phyloP scores from a whole-genome alignment of 1,140 invertebrate genomes.

The Phymastichus coffea region DNA sequence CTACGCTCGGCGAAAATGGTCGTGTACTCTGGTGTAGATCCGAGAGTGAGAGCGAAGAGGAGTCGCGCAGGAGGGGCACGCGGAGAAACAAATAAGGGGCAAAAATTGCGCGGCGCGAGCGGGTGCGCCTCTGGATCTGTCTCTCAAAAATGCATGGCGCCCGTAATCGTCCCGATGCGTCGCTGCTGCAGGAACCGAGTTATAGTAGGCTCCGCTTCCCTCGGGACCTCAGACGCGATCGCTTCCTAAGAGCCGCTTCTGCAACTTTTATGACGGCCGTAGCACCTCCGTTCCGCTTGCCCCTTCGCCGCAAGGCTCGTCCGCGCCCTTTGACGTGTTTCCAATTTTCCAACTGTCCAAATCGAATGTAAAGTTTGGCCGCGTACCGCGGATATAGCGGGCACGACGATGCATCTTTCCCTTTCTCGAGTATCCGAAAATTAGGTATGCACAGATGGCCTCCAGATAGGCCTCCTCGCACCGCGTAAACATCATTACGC shows the following conservation, averaged over 20 bases:
- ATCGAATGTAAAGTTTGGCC: no score
- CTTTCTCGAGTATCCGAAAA: slow-evolving; percentile 9
- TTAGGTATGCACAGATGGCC: slow-evolving; percentile 19
- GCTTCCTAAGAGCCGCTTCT: slow-evolving; percentile 55
- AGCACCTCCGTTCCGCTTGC: no score
- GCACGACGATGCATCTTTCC: no score
- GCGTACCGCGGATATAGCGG: no score
- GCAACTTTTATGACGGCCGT: slow-evolving; percentile 58
- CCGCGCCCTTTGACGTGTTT: not conserved
- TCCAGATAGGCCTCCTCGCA: slow-evolving; percentile 20
- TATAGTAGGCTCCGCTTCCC: slow-evolving; percentile 33
- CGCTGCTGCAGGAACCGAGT: slow-evolving; percentile 39
- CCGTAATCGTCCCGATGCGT: slow-evolving; percentile 50
- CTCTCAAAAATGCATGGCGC: slow-evolving; percentile 46
- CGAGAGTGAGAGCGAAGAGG: no score
- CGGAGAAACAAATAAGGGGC: slow-evolving; percentile 1
- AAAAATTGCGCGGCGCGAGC: not conserved
- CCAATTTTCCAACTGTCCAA: no score
- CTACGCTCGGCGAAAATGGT: no score
- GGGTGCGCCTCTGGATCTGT: slow-evolving; percentile 2
- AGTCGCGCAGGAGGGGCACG: no score
- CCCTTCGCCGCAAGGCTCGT: not conserved
- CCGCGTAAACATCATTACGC: slow-evolving; percentile 25
- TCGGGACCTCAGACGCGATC: slow-evolving; percentile 48
- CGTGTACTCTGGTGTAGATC: no score